phyloP scores from a whole-genome alignment of 1,140 invertebrate genomes.

The Pristionchus pacificus region DNA sequence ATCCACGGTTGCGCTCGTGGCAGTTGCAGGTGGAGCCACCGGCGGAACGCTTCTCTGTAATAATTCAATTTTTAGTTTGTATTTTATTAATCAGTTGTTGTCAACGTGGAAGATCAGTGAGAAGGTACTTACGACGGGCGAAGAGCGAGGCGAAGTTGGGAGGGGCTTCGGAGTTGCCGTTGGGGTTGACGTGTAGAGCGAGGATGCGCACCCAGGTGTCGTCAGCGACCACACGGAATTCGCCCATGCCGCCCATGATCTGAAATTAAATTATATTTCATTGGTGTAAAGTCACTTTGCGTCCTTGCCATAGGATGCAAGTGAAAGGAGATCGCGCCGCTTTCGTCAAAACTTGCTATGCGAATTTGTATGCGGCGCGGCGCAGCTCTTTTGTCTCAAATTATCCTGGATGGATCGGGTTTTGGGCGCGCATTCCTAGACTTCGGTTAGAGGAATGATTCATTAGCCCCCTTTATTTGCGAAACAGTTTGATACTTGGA shows the following conservation, averaged over 20 bases:
- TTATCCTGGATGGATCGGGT: too few relatives aligned
- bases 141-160: not conserved
- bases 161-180: not conserved
- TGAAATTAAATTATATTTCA: not conserved
- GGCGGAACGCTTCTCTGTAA: conserved; percentile 13
- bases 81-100: not conserved
- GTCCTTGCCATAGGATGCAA: too few relatives aligned
- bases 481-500: too few relatives aligned
- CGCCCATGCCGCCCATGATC: not conserved
- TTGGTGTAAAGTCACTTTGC: too few relatives aligned
- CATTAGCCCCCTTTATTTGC: too few relatives aligned
- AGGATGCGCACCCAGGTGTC: conserved; percentile 19
- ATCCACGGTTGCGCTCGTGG: conserved; percentile 6
- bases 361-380: not conserved
- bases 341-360: not conserved
- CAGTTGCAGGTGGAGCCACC: conserved; percentile 18
- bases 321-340: too few relatives aligned
- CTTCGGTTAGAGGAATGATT: too few relatives aligned
- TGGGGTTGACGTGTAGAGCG: not conserved
- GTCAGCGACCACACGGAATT: conserved; percentile 12
- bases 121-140: conserved; percentile 5
- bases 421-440: too few relatives aligned
- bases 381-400: too few relatives aligned
- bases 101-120: not conserved
- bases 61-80: too few relatives aligned